Percentiles rank a stretch among this genome's conserved stretches.
Evolutionary conservation across 35 echinoderm and acorn worm genomes (phyloP).

Genomic region (Diadema setosum): DNA sequence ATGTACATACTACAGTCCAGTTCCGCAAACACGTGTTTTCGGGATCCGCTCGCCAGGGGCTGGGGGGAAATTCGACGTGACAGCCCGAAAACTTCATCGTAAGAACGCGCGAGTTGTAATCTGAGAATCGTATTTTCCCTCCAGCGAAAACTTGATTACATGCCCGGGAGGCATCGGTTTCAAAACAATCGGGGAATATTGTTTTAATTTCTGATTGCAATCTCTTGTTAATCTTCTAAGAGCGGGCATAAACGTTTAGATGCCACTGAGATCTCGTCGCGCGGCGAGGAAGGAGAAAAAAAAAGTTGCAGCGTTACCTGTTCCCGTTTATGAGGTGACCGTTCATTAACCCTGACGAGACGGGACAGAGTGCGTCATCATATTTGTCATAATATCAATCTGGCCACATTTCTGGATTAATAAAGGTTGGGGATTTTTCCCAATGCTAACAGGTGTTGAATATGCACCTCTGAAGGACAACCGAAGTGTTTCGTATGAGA

Average conservation of each 20-base stretch:
- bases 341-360: neutral
- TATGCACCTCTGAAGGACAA: too few relatives aligned
- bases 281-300: too few relatives aligned
- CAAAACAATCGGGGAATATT: neutral
- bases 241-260: neutral
- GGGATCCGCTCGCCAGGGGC: neutral
- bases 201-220: conserved; percentile 8
- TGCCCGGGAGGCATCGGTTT: neutral
- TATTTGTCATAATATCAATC: too few relatives aligned
- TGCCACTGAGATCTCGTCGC: too few relatives aligned
- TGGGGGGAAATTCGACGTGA: neutral
- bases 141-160: neutral
- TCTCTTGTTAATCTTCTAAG: neutral
- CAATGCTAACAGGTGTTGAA: too few relatives aligned
- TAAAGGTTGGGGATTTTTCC: too few relatives aligned
- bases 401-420: too few relatives aligned
- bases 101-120: neutral
- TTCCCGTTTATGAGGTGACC: neutral
- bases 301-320: neutral
- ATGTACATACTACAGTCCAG: neutral
- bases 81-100: neutral
- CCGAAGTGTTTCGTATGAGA: too few relatives aligned
- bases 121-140: neutral
- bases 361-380: too few relatives aligned
- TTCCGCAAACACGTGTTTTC: conserved; percentile 1